Conservation (phyloP, 2,113 vertebrate species). For the Ochotona curzoniae region DNA sequence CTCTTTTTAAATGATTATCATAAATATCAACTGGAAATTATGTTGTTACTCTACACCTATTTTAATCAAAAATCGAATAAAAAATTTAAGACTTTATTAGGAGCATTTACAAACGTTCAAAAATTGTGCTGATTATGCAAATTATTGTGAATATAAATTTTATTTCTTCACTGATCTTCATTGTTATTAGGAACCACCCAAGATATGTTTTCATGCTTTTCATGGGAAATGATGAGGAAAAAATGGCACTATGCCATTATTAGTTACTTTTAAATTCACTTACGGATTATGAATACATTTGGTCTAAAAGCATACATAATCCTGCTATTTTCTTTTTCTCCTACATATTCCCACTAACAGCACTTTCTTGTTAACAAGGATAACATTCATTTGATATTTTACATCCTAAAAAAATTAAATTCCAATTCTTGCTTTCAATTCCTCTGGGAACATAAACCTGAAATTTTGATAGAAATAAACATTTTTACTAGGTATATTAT, state of each 20-base stretch:
- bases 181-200: constrained; percentile 4
- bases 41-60: background rate
- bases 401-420: constrained; percentile 49
- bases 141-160: background rate
- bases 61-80: background rate
- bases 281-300: constrained; percentile 51
- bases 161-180: background rate
- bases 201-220: background rate
- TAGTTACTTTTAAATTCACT: constrained; percentile 61
- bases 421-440: constrained; percentile 66
- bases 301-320: constrained; percentile 42
- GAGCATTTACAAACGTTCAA: constrained; percentile 2
- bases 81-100: background rate
- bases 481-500: constrained; percentile 53
- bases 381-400: constrained; percentile 73
- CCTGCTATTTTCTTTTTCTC: constrained; percentile 62
- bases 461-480: constrained; percentile 76
- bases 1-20: background rate
- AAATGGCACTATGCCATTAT: constrained; percentile 4
- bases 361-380: constrained; percentile 54
- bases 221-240: constrained; percentile 9
- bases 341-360: constrained; percentile 41
- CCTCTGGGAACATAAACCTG: constrained; percentile 50
- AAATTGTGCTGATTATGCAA: background rate
- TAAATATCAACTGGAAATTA: background rate